Evolutionary conservation across 1,140 invertebrate genomes (phyloP).

Genomic region (Macrocentrus cingulum): DNA sequence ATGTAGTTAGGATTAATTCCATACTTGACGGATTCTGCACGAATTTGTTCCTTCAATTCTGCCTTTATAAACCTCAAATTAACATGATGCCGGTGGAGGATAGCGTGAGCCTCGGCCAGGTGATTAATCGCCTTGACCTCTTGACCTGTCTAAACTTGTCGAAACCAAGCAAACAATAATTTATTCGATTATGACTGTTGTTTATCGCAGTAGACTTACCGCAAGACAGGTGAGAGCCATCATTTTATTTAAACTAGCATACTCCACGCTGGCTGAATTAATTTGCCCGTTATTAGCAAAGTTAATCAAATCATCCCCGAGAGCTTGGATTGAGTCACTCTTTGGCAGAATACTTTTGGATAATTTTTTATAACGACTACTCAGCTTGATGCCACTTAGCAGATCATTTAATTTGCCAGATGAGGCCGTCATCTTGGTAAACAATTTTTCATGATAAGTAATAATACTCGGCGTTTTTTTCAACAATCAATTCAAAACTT

Average conservation of each 20-base stretch:
- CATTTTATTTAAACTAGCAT: constrained; percentile 43
- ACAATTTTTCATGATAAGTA: not conserved
- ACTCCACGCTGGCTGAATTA: constrained; percentile 37
- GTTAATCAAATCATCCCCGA: constrained; percentile 25
- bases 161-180: too few relatives aligned
- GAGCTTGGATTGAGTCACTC: constrained; percentile 21
- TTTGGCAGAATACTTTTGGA: not conserved
- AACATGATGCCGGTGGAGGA: not conserved
- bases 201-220: too few relatives aligned
- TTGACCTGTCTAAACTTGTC: not conserved
- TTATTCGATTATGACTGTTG: too few relatives aligned
- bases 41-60: not conserved
- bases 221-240: constrained; percentile 40
- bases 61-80: not conserved
- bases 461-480: not conserved
- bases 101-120: not conserved
- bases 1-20: constrained; percentile 18
- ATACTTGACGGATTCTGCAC: not conserved
- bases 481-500: constrained; percentile 1
- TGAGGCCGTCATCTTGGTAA: not conserved
- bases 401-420: not conserved
- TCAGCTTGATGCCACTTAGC: not conserved
- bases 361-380: not conserved
- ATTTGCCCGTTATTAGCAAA: constrained; percentile 22
- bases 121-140: constrained; percentile 4